Evolutionary conservation across 2,113 vertebrate species (phyloP), one percentile per base, ranked within the genome.

Genomic region (Hystrix cristata): DNA sequence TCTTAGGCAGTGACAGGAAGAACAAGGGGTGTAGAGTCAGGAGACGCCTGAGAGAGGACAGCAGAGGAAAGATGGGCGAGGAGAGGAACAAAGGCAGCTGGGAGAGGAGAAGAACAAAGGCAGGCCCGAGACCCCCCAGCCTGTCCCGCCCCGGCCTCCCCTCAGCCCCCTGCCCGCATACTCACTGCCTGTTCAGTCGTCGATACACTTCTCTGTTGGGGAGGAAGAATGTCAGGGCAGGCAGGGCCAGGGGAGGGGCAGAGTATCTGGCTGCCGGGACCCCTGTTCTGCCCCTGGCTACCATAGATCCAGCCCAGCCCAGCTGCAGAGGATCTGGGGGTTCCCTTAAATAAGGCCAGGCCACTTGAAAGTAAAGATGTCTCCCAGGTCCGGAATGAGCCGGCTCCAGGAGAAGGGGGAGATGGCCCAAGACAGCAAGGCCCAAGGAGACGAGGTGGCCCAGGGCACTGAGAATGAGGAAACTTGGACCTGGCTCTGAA

Each of bases 221-320:
- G 46, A 76, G 46, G 51, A 16, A 76, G 46, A 51, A 29, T 25
- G 16, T 29, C 13, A 76, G 25, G 29, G 72, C 27, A 51, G 72
- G 25, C 72, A 76, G 13, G 5, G 51, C 12, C 15, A 25, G 72
- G 43, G 8, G 46, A 46, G 13, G 90, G 53, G 98, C 98, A 82
- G 51, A 99, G 15, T 16, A 16, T 25, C 71, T 74, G 55, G 55
- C 55, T 57, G 55, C 55, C 55, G 15, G 12, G 55, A 57, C 10
- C 55, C 55, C 55, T 57, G 55, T 14, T 14, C 55, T 57, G 55
- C 55, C 55, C 55, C 7, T 13, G 67, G 67, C 67, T 71, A n/a
- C n/a, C n/a, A 38, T n/a, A 71, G 67, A 18, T 16, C 67, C 67
- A 71, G n/a, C n/a, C 67, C 21, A 43, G 38, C 71, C 14, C 74